Percentiles rank a stretch among this genome's conserved stretches.
Evolutionary conservation across 2,113 vertebrate genomes (phyloP).

Genomic region (Heliornis fulica): DNA sequence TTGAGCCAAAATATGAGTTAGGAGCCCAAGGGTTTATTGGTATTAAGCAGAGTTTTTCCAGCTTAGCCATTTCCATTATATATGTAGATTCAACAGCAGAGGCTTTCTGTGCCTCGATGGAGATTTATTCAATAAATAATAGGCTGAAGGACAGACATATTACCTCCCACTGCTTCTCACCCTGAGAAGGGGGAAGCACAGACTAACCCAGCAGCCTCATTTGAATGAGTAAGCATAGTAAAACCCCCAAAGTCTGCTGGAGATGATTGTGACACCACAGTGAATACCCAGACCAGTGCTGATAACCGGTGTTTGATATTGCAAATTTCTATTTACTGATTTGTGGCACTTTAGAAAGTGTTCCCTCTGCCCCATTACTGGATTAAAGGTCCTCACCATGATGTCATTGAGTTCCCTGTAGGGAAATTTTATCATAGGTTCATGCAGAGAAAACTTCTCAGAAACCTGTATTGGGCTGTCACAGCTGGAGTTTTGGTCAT

Average conservation of each 20-base stretch:
- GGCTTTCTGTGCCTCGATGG: not conserved
- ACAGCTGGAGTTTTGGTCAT: not conserved
- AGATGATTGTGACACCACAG: not conserved
- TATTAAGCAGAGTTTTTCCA: not conserved
- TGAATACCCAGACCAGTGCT: not conserved
- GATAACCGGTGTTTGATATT: not conserved
- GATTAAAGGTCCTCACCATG: not conserved
- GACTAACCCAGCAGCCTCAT: not conserved
- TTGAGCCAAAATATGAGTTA: not conserved
- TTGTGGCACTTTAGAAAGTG: not conserved
- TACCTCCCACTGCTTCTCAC: not conserved
- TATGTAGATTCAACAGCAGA: not conserved
- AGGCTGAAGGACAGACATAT: not conserved
- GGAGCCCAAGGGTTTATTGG: not conserved
- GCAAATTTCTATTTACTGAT: not conserved
- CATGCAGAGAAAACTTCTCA: not conserved
- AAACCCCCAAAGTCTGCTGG: not conserved
- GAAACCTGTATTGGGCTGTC: not conserved
- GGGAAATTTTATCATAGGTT: not conserved
- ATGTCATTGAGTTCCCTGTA: not conserved
- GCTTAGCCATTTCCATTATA: not conserved
- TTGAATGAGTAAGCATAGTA: not conserved
- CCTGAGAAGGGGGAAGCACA: not conserved
- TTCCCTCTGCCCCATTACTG: not conserved
- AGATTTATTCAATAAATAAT: not conserved